phyloP scores from a whole-genome alignment of 2,888 invertebrate species.

The Pseudolycoriella hygida region DNA sequence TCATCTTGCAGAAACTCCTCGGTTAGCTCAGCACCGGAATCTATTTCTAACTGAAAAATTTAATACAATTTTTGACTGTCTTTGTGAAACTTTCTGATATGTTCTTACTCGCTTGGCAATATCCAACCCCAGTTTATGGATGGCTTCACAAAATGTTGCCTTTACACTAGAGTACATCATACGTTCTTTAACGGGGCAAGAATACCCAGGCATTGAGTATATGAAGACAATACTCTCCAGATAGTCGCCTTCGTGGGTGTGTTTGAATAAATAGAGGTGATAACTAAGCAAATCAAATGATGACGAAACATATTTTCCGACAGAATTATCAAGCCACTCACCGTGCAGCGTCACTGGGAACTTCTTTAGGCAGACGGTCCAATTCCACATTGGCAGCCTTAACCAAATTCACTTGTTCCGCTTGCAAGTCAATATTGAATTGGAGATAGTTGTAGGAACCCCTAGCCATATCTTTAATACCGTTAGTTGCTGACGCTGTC shows the following conservation, averaged over 20 bases:
- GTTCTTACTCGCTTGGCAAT: constrained; percentile 66
- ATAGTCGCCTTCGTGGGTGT: constrained; percentile 84
- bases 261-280: constrained; percentile 79
- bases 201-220: constrained; percentile 97
- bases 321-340: background rate
- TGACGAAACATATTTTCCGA: background rate
- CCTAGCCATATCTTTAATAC: constrained; percentile 52
- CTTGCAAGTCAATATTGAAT: constrained; percentile 63
- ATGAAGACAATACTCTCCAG: constrained; percentile 82
- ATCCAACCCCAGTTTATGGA: constrained; percentile 59
- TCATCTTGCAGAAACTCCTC: constrained; percentile 84
- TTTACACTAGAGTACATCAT: constrained; percentile 99
- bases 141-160: constrained; percentile 68
- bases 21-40: constrained; percentile 73
- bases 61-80: constrained; percentile 3
- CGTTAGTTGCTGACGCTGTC: constrained; percentile 57
- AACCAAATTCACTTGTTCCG: constrained; percentile 75
- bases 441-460: constrained; percentile 80
- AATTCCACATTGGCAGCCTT: constrained; percentile 50
- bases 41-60: constrained; percentile 67
- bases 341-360: constrained; percentile 50
- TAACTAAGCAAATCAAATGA: constrained; percentile 39
- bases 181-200: constrained; percentile 87
- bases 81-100: constrained; percentile 1
- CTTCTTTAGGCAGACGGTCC: constrained; percentile 50